A percentile compares a stretch with the other conserved stretches of the same genome.
Conservation (phyloP, 2,113 vertebrate species). For the Sorex araneus region DNA sequence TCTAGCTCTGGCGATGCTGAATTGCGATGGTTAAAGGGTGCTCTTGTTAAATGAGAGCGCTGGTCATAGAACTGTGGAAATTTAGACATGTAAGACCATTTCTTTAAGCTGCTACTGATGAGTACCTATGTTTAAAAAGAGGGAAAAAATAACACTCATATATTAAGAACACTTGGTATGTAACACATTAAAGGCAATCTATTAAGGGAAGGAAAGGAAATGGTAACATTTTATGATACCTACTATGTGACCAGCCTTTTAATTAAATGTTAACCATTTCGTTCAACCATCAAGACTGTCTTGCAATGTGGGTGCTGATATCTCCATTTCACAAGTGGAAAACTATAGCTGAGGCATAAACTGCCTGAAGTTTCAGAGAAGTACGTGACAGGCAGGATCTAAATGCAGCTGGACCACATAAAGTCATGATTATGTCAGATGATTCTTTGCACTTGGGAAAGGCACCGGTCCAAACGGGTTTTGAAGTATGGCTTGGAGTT, state of each 20-base stretch:
- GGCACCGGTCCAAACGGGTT: background rate
- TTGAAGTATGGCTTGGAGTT: background rate
- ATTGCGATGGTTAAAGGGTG: background rate
- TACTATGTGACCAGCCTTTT: background rate
- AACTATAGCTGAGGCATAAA: background rate
- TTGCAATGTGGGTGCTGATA: background rate
- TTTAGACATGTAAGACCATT: conserved; percentile 6
- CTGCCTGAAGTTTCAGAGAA: background rate
- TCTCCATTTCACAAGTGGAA: background rate
- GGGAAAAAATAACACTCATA: background rate
- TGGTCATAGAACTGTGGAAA: background rate
- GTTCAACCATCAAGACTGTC: background rate
- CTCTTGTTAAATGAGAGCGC: background rate
- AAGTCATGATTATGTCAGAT: background rate
- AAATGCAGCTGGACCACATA: background rate
- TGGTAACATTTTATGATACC: background rate
- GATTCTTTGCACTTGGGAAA: background rate
- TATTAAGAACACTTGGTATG: background rate
- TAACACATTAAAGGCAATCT: background rate
- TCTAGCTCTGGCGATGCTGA: accelerated
- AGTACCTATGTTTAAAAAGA: conserved; percentile 44
- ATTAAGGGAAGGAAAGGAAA: background rate
- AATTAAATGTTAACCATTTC: background rate
- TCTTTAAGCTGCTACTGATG: conserved; percentile 1
- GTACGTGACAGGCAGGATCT: background rate